A percentile compares a stretch with the other conserved stretches of the same genome.
Conservation (phyloP, 2,888 invertebrate genomes). For the Ormyrus rosae region DNA sequence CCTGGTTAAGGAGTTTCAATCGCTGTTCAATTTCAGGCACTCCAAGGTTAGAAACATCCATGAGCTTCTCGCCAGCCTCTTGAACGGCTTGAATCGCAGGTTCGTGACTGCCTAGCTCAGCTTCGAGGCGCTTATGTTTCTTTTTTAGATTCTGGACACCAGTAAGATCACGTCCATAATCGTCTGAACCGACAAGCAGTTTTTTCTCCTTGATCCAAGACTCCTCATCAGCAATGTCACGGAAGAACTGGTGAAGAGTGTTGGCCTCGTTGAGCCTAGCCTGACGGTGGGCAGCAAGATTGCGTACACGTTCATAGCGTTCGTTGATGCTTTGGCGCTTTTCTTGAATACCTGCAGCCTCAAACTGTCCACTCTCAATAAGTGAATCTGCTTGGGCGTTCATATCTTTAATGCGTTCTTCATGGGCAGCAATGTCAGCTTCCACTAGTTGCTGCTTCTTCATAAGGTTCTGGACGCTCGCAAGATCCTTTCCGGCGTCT, state of each 20-base stretch:
- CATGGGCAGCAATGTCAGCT: constrained; percentile 98
- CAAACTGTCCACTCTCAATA: constrained; percentile 97
- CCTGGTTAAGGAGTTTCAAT: constrained; percentile 89
- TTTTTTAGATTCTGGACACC: constrained; percentile 99
- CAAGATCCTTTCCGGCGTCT: constrained; percentile 98
- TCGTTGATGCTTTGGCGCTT: constrained; percentile 97
- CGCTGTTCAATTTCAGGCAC: constrained; percentile 94
- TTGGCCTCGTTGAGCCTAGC: constrained; percentile 96
- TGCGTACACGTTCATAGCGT: constrained; percentile 95
- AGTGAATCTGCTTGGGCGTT: constrained; percentile 97
- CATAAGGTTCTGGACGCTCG: constrained; percentile 98
- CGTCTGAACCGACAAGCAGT: constrained; percentile 96
- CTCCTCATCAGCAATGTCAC: constrained; percentile 99
- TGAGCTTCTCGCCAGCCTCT: constrained; percentile 92
- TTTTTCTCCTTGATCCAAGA: constrained; percentile 99
- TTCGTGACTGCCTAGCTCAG: constrained; percentile 97
- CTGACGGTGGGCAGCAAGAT: constrained; percentile 93
- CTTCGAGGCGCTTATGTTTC: constrained; percentile 99
- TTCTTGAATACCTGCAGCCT: constrained; percentile 96
- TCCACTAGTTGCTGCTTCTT: constrained; percentile 99
- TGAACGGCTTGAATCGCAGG: constrained; percentile 96
- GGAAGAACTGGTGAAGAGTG: constrained; percentile 98
- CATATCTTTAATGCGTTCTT: constrained; percentile 95
- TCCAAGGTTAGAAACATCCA: constrained; percentile 94
- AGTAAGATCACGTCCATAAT: constrained; percentile 98